Evolutionary conservation across 2,888 invertebrate species (phyloP), one percentile per base, ranked within the genome.

Genomic region (Megastigmus dorsalis): DNA sequence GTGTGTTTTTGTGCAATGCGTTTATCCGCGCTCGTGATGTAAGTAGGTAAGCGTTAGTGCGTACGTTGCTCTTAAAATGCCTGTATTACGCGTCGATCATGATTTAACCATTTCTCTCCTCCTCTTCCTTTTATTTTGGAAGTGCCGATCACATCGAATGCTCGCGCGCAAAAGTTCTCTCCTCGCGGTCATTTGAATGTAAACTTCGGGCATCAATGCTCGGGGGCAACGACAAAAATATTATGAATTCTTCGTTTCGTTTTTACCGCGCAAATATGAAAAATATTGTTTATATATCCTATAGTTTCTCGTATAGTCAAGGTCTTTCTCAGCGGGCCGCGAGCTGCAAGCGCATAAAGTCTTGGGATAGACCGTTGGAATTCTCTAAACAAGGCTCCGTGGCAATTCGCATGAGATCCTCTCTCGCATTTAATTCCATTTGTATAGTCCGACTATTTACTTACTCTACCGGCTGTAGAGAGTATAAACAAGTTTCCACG

Each of bases 1-100:
- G 67, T 67, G 73, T 36, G 66, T 60, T 73, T 73, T 73, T 73
- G 60, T 60, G 73, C 60, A 67, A 73, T 41, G 52, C 72, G 59
- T 65, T 66, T 71, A 63, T 71, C 71, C 36, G 50, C 38, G 23
- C 15, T 13, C n/a, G 45, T 54, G 66, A 73, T 28, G 74, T 57
- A 68, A 74, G 55, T n/a, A n/a, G n/a, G n/a, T n/a, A n/a, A n/a
- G n/a, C n/a, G n/a, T n/a, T n/a, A n/a, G n/a, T n/a, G n/a, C n/a
- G n/a, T n/a, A n/a, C n/a, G n/a, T 20, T 23, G 68, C 68, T 62
- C 67, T 62, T 55, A 67, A 67, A n/a, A 62, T 30, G 62, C 38
- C 20, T 48, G 10, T 38, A 50, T n/a, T 28, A 33, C 33, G 13
- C 50, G 41, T n/a, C 18, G 57, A 45, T 70, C 62, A 60, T 30